Base-by-base conservation (phyloP, 2,797 vertebrate genomes). In the Intellagama lesueurii region DNA sequence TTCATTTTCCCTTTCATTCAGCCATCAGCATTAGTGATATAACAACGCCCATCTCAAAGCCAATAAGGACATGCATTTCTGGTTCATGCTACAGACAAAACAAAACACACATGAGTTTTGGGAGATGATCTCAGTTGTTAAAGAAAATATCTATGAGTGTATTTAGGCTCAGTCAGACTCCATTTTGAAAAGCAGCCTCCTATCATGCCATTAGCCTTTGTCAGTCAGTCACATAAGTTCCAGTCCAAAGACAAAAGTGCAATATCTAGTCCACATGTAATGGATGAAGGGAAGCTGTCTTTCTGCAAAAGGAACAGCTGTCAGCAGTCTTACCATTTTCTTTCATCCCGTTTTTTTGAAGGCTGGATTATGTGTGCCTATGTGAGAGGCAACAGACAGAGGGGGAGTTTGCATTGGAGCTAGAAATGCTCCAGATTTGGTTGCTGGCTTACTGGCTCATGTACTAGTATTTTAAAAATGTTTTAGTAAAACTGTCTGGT, bases 221-320 rank as follows among this genome's bases (percentile, higher is more conserved):
- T 78, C 56, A 77, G 64, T 40, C 22, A 80, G 28, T 64, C 69
- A 60, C 24, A 56, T 28, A 69, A 83, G 32, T 76, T 68, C 32
- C 82, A 73, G 69, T 40, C 68, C 7, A 47, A n/a, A 85, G 40
- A 85, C 83, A 89, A 89, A 73, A 79, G 49, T 69, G n/a, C 44
- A 16, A 19, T 19, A 44, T 77, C 28, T 70, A 49, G 28, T 30
- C 73, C 35, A 35, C 81, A 40, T 35, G 44, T 60, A 85, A 75
- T 81, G 52, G 69, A 73, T 81, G 70, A 87, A 81, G 32, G 78
- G 66, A 60, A 30, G 49, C 22, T 40, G 66, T 56, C 75, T 84
- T 84, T n/a, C 32, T 89, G 47, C 49, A 69, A 44, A 81, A 26
- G 56, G 60, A 44, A 81, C n/a, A 81, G 56, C 68, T 85, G 12